These are phyloP conservation scores for Myotis lucifugus DNA, from an alignment of 2,113 vertebrate species.

Conservation along the genomic window DNA sequence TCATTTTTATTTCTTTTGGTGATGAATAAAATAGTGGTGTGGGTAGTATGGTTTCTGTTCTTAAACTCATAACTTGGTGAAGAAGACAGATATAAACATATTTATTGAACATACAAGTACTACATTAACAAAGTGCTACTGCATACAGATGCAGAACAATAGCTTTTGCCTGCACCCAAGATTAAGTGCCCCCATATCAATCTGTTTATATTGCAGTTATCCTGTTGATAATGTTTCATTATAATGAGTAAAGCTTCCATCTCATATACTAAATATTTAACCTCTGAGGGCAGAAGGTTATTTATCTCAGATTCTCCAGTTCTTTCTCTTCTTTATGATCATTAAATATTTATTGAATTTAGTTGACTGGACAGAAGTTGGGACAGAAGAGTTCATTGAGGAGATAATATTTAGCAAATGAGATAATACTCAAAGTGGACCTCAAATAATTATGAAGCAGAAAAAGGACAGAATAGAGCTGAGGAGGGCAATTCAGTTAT, in stretches of 20 bases:
- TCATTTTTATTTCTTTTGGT: not conserved
- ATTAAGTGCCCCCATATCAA: not conserved
- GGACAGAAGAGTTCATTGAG: not conserved
- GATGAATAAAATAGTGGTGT: not conserved
- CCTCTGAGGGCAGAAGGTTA: not conserved
- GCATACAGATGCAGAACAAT: not conserved
- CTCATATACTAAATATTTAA: slow-evolving; percentile 40
- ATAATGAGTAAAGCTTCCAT: slow-evolving; percentile 8
- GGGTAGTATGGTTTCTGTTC: not conserved
- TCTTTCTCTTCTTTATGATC: not conserved
- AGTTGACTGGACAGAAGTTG: not conserved
- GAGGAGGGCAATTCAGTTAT: not conserved
- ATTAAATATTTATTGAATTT: slow-evolving; percentile 26
- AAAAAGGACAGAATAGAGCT: not conserved
- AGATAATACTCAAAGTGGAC: not conserved
- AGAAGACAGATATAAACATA: not conserved
- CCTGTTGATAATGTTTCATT: not conserved
- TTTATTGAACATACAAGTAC: not conserved
- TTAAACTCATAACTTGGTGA: not conserved
- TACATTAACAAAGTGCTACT: not conserved
- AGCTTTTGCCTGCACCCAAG: not conserved
- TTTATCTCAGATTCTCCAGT: not conserved
- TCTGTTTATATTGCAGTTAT: not conserved
- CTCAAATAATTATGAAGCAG: not conserved
- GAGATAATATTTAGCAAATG: slow-evolving; percentile 10